These are phyloP conservation scores for Spisula solida DNA, from an alignment of 2,888 invertebrate species.

Conservation along the genomic window DNA sequence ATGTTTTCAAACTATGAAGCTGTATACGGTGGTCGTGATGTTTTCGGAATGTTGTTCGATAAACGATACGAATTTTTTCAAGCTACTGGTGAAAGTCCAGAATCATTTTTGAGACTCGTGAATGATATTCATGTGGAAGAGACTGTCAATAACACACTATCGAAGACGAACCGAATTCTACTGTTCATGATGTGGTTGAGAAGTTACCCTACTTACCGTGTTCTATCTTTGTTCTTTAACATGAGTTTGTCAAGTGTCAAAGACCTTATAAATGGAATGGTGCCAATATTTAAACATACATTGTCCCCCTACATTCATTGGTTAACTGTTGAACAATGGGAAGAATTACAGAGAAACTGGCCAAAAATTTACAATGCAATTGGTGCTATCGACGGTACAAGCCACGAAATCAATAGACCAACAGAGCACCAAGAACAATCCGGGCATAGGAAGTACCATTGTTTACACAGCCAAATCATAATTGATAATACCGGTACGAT, in stretches of 20 bases:
- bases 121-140: neutral
- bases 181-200: constrained; percentile 3
- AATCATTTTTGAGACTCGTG: neutral
- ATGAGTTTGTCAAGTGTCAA: neutral
- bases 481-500: constrained; percentile 25
- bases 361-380: constrained; percentile 14
- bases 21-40: neutral
- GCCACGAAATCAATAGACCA: constrained; percentile 32
- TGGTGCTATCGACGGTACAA: constrained; percentile 47
- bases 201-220: neutral
- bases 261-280: neutral
- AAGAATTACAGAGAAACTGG: neutral
- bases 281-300: neutral
- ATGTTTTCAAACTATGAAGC: neutral
- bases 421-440: constrained; percentile 11
- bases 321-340: neutral
- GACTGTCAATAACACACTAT: neutral
- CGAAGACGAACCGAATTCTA: neutral
- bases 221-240: neutral
- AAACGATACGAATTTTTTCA: constrained; percentile 1
- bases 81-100: neutral
- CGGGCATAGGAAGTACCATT: constrained; percentile 30
- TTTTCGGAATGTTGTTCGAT: neutral
- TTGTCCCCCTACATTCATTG: neutral
- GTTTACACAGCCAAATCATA: no score